Conservation (phyloP, 2,888 invertebrate genomes). For the Ichneumoninae sp. region DNA sequence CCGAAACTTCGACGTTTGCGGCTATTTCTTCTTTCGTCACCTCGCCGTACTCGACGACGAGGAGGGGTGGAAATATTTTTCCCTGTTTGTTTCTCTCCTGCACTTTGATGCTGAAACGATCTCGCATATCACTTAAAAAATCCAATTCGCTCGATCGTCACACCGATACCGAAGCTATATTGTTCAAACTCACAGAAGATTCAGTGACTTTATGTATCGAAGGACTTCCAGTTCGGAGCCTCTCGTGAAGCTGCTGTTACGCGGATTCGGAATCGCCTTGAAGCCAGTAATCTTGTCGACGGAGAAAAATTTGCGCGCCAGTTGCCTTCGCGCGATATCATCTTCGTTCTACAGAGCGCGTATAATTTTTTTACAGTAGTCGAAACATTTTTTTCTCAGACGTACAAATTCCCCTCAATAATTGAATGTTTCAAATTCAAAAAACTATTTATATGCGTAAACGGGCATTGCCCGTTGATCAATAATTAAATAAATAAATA, state of each 20-base stretch:
- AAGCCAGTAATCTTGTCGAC: slow-evolving; percentile 87
- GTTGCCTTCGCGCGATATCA: slow-evolving; percentile 87
- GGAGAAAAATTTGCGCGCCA: slow-evolving; percentile 89
- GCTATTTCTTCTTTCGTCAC: slow-evolving; percentile 83
- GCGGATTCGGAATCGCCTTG: slow-evolving; percentile 71
- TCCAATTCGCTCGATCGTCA: neutral
- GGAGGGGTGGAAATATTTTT: slow-evolving; percentile 87
- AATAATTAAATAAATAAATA: slow-evolving; percentile 68
- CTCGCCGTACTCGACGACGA: slow-evolving; percentile 87
- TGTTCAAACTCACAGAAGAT: slow-evolving; percentile 76
- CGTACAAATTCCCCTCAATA: neutral
- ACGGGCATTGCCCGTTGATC: too few species aligned
- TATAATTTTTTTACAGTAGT: neutral
- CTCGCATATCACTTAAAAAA: slow-evolving; percentile 2
- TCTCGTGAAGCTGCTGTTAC: slow-evolving; percentile 71
- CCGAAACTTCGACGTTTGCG: slow-evolving; percentile 78
- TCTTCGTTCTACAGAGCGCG: slow-evolving; percentile 68
- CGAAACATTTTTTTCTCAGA: neutral
- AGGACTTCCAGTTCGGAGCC: slow-evolving; percentile 75
- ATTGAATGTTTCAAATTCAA: too few species aligned
- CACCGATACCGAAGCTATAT: neutral
- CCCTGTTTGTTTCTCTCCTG: slow-evolving; percentile 85
- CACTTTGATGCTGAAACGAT: slow-evolving; percentile 81
- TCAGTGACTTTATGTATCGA: slow-evolving; percentile 82
- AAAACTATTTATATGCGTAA: too few species aligned